Evolutionary conservation across 2,113 vertebrate genomes (phyloP).

Genomic region (Albula goreensis): DNA sequence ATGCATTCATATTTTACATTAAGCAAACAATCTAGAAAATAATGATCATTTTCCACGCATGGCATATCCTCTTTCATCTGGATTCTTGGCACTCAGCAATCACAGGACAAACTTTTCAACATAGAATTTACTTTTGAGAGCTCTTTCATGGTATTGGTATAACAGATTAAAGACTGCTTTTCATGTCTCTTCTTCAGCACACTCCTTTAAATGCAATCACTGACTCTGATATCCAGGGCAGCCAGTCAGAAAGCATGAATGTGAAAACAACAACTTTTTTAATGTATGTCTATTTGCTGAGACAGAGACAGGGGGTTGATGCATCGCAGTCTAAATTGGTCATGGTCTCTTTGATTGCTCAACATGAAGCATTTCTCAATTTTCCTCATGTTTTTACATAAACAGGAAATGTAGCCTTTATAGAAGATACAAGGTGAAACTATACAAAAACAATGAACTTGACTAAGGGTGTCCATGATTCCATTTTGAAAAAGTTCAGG

Average conservation of each 20-base stretch:
- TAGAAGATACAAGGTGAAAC: not conserved
- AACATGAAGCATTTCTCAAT: not conserved
- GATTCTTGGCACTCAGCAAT: too few species aligned
- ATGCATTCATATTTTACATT: too few species aligned
- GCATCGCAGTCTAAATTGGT: not conserved
- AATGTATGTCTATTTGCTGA: not conserved
- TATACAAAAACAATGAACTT: not conserved
- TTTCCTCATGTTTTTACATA: not conserved
- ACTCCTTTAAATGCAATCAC: not conserved
- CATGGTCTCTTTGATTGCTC: not conserved
- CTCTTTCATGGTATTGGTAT: not conserved
- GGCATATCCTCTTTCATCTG: too few species aligned
- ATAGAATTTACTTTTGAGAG: too few species aligned
- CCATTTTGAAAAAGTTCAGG: not conserved
- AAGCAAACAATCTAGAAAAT: too few species aligned
- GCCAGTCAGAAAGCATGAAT: not conserved
- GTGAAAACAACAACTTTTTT: not conserved
- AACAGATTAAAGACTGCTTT: not conserved
- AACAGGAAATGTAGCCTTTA: not conserved
- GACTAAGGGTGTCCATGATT: not conserved
- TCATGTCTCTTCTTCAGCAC: not conserved
- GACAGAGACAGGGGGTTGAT: too few species aligned
- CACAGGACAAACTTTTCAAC: too few species aligned
- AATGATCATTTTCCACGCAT: too few species aligned
- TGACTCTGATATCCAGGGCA: not conserved